Evolutionary conservation across 2,113 vertebrate genomes (phyloP), one percentile per base, ranked within the genome.

Genomic region (Bubo blakistoni): DNA sequence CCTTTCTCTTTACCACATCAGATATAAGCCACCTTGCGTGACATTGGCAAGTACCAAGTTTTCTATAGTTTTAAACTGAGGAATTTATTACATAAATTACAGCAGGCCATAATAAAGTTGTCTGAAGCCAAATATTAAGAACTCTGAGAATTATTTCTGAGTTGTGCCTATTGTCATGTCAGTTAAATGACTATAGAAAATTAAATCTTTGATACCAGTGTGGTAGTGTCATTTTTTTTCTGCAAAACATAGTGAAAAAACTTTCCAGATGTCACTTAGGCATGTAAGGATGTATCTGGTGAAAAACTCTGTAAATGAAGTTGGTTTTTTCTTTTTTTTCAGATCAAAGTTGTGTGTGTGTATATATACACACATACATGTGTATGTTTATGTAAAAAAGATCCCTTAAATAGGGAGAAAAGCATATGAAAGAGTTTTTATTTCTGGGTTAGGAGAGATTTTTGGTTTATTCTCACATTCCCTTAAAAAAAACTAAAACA

Each of bases 291-390:
- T 65, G 1, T 40, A n/a, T 30, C 20, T 44, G n/a, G 55, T 58
- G 51, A 81, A 55, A 81, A 72, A 52, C 36, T 27, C 16, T 36
- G 36, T 29, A 20, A 51, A n/a, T 66, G 3, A 65, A 70, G 42
- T 34, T 54, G 62, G 30, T 8, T 30, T 42, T 62, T 69, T 49
- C 78, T 67, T 66, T 32, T 51, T 36, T 65, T 44, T n/a, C 9
- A 25, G 26, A 49, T 72, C 13, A 1, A 17, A 36, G 51, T 11
- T 65, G n/a, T 42, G 15, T 29, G 2, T 42, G 1, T 87, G 1
- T 49, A 1, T 22, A 16, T 3, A 30, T 6, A 59, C 2, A 44
- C 4, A 27, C 5, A 15, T n/a, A 16, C 18, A 10, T n/a, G 3
- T 46, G 3, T 66, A 8, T 40, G 13, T 71, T 46, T 17, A 46